phyloP scores from a whole-genome alignment of 2,797 vertebrate genomes.

The Sebastes kiyomatsui region DNA sequence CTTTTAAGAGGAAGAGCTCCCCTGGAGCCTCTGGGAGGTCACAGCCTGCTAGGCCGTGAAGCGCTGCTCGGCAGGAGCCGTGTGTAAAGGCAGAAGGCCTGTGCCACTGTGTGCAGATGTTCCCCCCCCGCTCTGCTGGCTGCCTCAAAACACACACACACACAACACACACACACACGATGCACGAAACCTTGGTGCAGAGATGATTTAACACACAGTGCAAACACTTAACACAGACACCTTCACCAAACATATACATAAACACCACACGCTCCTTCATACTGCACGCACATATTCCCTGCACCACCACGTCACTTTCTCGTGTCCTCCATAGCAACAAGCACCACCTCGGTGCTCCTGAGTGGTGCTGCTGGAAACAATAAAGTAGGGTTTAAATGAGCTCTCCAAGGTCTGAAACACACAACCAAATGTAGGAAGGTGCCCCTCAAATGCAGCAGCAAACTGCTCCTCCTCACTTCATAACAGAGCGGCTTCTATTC shows the following conservation, averaged over 20 bases:
- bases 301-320: conserved; percentile 43
- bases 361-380: conserved; percentile 60
- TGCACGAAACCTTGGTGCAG: conserved; percentile 43
- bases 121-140: conserved; percentile 71
- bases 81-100: conserved; percentile 82
- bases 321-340: conserved; percentile 76
- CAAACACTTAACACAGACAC: conserved; percentile 53
- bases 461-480: conserved; percentile 43
- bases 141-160: conserved; percentile 62
- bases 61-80: conserved; percentile 74
- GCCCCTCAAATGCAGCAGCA: conserved; percentile 56
- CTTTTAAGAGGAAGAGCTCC: conserved; percentile 85
- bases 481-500: conserved; percentile 52
- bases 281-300: conserved; percentile 21
- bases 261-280: conserved; percentile 18
- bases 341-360: conserved; percentile 50
- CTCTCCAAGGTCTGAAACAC: conserved; percentile 73
- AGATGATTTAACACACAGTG: conserved; percentile 64
- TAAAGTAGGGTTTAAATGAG: conserved; percentile 72
- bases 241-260: conserved; percentile 34
- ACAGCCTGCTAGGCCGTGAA: conserved; percentile 84
- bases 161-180: conserved; percentile 31
- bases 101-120: conserved; percentile 83
- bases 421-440: conserved; percentile 65
- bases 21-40: conserved; percentile 82